A percentile compares a stretch with the other conserved stretches of the same genome.
Evolutionary conservation across 2,888 invertebrate genomes (phyloP).

Genomic region (Periphyllus acericola): DNA sequence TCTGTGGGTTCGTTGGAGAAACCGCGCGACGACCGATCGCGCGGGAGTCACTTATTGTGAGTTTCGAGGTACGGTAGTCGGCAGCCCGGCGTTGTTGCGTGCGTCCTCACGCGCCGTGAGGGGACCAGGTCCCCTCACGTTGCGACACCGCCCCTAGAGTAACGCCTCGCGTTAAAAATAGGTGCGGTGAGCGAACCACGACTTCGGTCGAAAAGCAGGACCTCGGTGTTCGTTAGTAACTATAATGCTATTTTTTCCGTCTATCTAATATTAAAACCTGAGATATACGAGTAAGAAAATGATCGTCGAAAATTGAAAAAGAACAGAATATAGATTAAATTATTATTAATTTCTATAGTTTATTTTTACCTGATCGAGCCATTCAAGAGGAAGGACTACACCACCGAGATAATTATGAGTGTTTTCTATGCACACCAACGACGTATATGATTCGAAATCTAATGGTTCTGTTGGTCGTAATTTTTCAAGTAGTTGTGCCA

Average conservation of each 20-base stretch:
- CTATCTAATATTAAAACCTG: neutral
- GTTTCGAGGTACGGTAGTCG: no score
- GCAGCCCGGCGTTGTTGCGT: no score
- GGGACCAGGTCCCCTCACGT: no score
- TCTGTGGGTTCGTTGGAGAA: no score
- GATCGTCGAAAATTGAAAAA: neutral
- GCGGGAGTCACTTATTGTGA: no score
- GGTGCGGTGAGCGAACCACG: no score
- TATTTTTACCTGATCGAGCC: constrained; percentile 74
- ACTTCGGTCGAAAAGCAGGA: no score
- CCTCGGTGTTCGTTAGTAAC: neutral
- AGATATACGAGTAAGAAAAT: neutral
- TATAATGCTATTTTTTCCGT: neutral
- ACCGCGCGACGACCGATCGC: no score
- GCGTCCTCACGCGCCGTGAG: no score
- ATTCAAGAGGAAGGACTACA: constrained; percentile 80
- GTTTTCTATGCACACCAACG: constrained; percentile 87
- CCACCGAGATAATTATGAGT: constrained; percentile 93
- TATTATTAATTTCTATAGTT: neutral
- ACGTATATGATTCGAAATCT: constrained; percentile 81
- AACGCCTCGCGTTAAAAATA: no score
- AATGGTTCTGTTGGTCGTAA: constrained; percentile 73
- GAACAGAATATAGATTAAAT: neutral
- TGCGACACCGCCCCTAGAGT: no score
- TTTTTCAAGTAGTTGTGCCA: constrained; percentile 75